Base-by-base conservation (phyloP, 2,888 invertebrate genomes). In the Eulithis testata region DNA sequence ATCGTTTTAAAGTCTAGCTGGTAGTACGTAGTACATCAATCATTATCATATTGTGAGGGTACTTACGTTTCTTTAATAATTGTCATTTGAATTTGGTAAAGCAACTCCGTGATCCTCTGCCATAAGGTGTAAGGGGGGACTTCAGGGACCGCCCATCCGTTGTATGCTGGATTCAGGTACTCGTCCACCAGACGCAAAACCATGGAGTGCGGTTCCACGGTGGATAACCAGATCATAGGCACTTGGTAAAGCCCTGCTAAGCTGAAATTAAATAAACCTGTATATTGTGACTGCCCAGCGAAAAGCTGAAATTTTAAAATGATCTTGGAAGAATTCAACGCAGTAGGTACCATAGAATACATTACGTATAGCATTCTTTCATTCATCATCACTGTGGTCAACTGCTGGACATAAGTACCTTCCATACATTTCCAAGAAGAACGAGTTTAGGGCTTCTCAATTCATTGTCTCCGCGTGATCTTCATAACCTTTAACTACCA, bases 111-210 rank as follows among this genome's bases (percentile, higher is more conserved):
- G 0, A 81, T 71, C 4, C 90, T 76, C 60, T 86, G 77, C 4
- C 5, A n/a, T 45, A 90, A 89, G 0, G 73, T 74, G 9, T 85
- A 79, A 0, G 90, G 89, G 4, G 80, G 72, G 0, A 75, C 2
- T n/a, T 73, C 73, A 0, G 60, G 7, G 0, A 69, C 56, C 43
- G 83, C 80, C 0, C 45, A 57, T 12, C 77, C 64, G 0, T 75
- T 74, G 56, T 86, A 87, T 0, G 87, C 78, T 1, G 90, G 88
- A 64, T 86, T 87, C 0, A 82, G 68, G 0, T 65, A 44, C 49
- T 83, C 83, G 11, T 88, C 90, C 0, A 90, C 73, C 21, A 86
- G 65, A 7, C 73, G 62, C 14, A 86, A 55, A 0, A 86, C 71
- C 73, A 79, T 71, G 69, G 80, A 82, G 55, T 86, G 83, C 0